Conservation (phyloP, 2,888 invertebrate species). For the Onchidella celtica region DNA sequence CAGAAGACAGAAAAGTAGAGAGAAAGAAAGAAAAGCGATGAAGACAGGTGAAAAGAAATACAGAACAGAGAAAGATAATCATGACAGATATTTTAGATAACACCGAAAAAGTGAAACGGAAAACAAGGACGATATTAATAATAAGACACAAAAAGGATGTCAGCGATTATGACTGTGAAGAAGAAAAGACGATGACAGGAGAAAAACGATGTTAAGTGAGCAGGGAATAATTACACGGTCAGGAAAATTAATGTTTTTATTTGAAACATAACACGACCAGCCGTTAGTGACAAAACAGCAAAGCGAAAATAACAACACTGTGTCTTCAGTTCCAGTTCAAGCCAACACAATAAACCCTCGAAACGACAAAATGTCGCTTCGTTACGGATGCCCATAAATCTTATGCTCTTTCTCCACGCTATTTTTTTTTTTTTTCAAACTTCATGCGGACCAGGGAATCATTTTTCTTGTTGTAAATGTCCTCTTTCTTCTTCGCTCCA, state of each 20-base stretch:
- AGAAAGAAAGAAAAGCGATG: neutral
- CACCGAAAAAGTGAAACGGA: neutral
- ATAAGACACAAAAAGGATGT: too few relatives aligned
- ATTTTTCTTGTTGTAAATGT: neutral
- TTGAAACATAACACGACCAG: too few relatives aligned
- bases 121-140: neutral
- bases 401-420: neutral
- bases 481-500: neutral
- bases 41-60: neutral
- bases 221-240: too few relatives aligned
- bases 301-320: neutral
- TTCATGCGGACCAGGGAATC: too few relatives aligned
- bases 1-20: neutral
- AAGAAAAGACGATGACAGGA: too few relatives aligned
- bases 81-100: neutral
- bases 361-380: neutral
- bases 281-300: neutral
- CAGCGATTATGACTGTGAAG: too few relatives aligned
- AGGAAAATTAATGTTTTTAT: too few relatives aligned
- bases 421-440: neutral
- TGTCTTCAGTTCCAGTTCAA: neutral
- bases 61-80: neutral
- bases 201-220: too few relatives aligned
- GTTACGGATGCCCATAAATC: neutral
- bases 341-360: neutral